These are phyloP conservation scores for Pteropus rufus DNA, from an alignment of 2,797 vertebrate genomes.

Conservation along the genomic window DNA sequence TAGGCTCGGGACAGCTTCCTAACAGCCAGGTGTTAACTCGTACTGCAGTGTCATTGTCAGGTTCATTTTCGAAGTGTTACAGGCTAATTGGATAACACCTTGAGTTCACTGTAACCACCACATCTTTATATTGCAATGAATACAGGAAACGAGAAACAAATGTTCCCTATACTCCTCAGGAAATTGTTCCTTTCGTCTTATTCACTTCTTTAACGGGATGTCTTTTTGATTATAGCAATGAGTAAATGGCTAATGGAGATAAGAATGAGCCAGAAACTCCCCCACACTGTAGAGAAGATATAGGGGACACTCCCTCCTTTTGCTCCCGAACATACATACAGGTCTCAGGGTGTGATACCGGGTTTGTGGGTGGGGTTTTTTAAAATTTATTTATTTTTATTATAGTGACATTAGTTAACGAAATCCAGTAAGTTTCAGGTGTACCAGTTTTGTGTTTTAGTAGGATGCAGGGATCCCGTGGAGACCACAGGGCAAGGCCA, in stretches of 20 bases:
- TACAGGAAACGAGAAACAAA: background rate
- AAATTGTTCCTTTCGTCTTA: background rate
- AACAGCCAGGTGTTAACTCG: background rate
- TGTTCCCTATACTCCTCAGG: background rate
- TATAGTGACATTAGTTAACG: too few relatives aligned
- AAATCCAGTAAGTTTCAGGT: too few relatives aligned
- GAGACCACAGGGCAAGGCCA: background rate
- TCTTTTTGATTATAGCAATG: background rate
- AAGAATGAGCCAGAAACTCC: background rate
- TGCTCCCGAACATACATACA: background rate
- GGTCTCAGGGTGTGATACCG: background rate
- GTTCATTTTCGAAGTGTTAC: background rate
- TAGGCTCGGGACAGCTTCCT: background rate
- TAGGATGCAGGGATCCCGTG: background rate
- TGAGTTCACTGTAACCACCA: background rate
- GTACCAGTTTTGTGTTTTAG: background rate
- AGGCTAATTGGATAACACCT: background rate
- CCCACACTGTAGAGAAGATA: background rate
- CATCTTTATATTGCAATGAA: background rate
- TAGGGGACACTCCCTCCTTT: background rate
- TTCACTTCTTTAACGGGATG: background rate
- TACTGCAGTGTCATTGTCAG: background rate
- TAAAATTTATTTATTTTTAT: too few relatives aligned
- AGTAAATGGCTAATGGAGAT: background rate
- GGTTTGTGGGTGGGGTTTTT: too few relatives aligned